Evolutionary conservation across 2,797 vertebrate genomes (phyloP), one percentile per base, ranked within the genome.

Genomic region (Diplodus sargus): DNA sequence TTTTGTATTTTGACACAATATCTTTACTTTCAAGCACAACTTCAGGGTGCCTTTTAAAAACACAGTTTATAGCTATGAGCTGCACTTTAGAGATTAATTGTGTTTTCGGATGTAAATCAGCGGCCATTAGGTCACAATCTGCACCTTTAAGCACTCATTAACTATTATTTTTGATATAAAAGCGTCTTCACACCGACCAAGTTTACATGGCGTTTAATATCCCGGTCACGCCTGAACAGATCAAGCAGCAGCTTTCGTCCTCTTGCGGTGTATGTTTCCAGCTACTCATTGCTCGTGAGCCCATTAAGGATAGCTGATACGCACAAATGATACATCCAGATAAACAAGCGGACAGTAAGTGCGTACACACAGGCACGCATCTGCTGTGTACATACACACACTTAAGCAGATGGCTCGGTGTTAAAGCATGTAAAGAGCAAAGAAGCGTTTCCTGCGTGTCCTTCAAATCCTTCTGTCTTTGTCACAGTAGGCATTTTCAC

Each of bases 261-360:
- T 6, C 22, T 49, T 42, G 7, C 39, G 39, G 63, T 61, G 23
- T 52, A 14, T 18, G 53, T 73, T 64, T 80, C 34, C 30, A 20
- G 39, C 10, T 14, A 11, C 42, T 53, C 39, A 53, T 42, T 52
- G n/a, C 25, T 60, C 59, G 22, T 23, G 64, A 34, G 30, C 66
- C 10, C 17, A 61, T 58, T 49, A 30, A 30, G 6, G 2, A 61
- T 63, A 25, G 20, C 23, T 43, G 10, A 17, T 65, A 5, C n/a
- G 6, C 17, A 60, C 25, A 57, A 16, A 58, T 43, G 34, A 28
- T 34, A 34, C 34, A 34, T 34, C 34, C 34, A 34, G 34, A 34
- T 34, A 34, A 71, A 58, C 25, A 70, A 52, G 20, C 0, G 17
- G 5, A 34, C 30, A 34, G 30, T 45, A 68, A 57, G 11, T 68